Evolutionary conservation across 2,797 vertebrate genomes (phyloP).

Genomic region (Urocyon cinereoargenteus): DNA sequence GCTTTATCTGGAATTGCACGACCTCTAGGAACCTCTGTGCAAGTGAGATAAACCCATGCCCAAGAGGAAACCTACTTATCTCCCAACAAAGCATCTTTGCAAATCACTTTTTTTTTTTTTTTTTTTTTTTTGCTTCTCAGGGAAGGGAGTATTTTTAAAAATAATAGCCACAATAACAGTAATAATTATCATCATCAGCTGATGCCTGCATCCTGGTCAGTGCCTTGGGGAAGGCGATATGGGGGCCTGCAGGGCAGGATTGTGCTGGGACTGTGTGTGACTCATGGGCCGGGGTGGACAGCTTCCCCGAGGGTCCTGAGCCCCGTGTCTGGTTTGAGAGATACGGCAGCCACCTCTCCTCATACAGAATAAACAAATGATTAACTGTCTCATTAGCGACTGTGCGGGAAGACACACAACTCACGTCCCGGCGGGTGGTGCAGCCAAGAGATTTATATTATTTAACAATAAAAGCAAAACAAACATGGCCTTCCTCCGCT

Average conservation of each 20-base stretch:
- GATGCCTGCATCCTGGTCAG: slow-evolving; percentile 9
- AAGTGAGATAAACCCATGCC: slow-evolving; percentile 85
- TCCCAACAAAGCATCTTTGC: slow-evolving; percentile 79
- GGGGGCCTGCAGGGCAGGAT: background rate
- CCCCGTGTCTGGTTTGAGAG: slow-evolving; percentile 72
- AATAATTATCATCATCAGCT: slow-evolving; percentile 55
- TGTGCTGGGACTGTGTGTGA: background rate
- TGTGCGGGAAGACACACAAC: slow-evolving; percentile 63
- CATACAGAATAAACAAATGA: slow-evolving; percentile 73
- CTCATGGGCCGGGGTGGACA: background rate
- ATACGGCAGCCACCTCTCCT: slow-evolving; percentile 72
- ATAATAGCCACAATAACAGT: slow-evolving; percentile 55
- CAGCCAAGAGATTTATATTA: slow-evolving; percentile 77
- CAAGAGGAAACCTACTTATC: slow-evolving; percentile 79
- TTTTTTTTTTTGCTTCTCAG: background rate
- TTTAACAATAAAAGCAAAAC: slow-evolving; percentile 83
- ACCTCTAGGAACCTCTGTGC: slow-evolving; percentile 83
- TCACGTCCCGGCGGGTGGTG: slow-evolving; percentile 61
- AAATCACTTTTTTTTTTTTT: slow-evolving; percentile 78
- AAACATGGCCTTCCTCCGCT: slow-evolving; percentile 42
- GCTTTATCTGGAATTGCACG: slow-evolving; percentile 86
- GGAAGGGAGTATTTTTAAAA: slow-evolving; percentile 62
- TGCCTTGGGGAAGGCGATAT: background rate
- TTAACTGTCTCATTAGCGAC: slow-evolving; percentile 80
- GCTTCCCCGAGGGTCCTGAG: slow-evolving; percentile 46